These are phyloP conservation scores for Dasyornis broadbenti DNA, from an alignment of 2,113 vertebrate genomes.

Conservation along the genomic window DNA sequence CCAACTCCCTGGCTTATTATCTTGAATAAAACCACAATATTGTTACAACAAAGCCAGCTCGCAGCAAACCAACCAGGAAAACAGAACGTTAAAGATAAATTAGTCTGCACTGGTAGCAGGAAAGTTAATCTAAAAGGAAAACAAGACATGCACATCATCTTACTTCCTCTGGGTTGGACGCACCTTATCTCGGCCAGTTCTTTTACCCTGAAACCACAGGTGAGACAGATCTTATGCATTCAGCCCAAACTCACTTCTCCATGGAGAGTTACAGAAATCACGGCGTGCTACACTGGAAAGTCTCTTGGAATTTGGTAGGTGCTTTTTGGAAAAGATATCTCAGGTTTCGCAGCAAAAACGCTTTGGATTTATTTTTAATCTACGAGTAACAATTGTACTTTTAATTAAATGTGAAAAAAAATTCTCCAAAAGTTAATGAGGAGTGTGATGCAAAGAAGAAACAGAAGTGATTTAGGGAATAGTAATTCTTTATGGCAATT, in stretches of 20 bases:
- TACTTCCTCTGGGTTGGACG: constrained; percentile 70
- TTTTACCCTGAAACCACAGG: constrained; percentile 70
- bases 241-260: neutral
- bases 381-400: neutral
- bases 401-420: neutral
- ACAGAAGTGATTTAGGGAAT: neutral
- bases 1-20: neutral
- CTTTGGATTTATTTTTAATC: neutral
- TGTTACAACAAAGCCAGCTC: neutral
- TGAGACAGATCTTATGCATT: neutral
- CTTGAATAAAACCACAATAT: neutral
- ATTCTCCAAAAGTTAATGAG: neutral
- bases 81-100: constrained; percentile 1
- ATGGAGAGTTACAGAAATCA: neutral
- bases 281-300: neutral
- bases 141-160: constrained; percentile 68
- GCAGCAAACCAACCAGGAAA: constrained; percentile 21
- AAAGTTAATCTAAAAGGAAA: constrained; percentile 43
- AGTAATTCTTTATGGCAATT: neutral
- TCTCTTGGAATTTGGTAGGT: neutral
- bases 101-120: constrained; percentile 33
- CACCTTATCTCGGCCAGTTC: constrained; percentile 69
- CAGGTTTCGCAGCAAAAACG: neutral
- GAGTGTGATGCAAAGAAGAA: neutral
- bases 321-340: neutral